Evolutionary conservation across 2,113 vertebrate species (phyloP), one percentile per base, ranked within the genome.

Genomic region (Sebastes fasciatus): DNA sequence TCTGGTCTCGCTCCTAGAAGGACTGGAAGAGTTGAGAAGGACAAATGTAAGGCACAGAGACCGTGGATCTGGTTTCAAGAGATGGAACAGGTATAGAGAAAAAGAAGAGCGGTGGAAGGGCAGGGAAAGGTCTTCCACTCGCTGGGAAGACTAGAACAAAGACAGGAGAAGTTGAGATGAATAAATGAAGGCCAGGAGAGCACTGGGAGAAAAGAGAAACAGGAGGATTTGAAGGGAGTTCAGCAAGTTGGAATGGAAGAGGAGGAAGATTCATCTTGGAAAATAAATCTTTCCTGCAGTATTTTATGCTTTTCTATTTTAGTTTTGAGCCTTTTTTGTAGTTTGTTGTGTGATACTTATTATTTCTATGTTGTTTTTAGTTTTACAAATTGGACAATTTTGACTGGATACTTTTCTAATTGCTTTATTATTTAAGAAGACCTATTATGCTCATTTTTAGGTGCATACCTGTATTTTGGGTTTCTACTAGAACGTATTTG

Each of bases 41-140:
- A 91, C 48, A 72, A 74, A 85, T 86, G 60, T 62, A 45, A 83
- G 57, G 74, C 16, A 43, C 26, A 4, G 34, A 85, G 61, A 82
- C 42, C 78, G 88, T 86, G 77, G 86, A 80, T 84, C 45, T 48
- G 51, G 72, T 85, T 89, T 77, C 26, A 89, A 90, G 80, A 66
- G 11, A 82, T 84, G 89, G 76, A 77, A 73, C 63, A 83, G 19
- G 71, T 63, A 82, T 71, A 89, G 61, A 83, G 80, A 83, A 64
- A 61, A 69, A 81, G 61, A 51, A 23, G 65, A 69, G 79, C 57
- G 1, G 12, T 63, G 79, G 69, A 86, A 79, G 71, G 82, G 63
- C 65, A 75, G 45, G 1, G 42, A 65, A 52, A 80, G 55, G 55
- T 52, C 61, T 23, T 83, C 5, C 45, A 26, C 49, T 68, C 5